A percentile compares a stretch with the other conserved stretches of the same genome.
phyloP scores from a whole-genome alignment of 2,888 invertebrate genomes.

The Orchesella flavescens region DNA sequence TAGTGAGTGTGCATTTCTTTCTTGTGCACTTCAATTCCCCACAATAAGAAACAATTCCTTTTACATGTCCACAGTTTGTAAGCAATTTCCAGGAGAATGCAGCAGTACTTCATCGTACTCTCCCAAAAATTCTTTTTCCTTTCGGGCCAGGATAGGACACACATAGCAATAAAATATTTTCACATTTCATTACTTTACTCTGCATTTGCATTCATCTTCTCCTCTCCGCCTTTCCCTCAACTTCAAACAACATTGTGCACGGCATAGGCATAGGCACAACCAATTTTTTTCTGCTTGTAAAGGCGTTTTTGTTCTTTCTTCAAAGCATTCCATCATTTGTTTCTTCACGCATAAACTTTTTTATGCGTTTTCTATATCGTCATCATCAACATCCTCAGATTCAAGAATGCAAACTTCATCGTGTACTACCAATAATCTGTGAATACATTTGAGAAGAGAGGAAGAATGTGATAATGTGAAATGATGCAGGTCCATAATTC shows the following conservation, averaged over 20 bases:
- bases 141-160: background rate
- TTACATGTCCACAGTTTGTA: too few relatives aligned
- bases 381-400: background rate
- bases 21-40: too few relatives aligned
- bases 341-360: conserved; percentile 42
- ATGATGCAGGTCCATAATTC: conserved; percentile 47
- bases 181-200: background rate
- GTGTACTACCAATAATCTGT: too few relatives aligned
- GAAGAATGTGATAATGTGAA: conserved; percentile 13
- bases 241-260: background rate
- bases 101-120: too few relatives aligned
- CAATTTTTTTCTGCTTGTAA: too few relatives aligned
- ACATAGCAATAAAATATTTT: conserved; percentile 25
- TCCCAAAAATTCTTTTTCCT: too few relatives aligned
- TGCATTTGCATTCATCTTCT: too few relatives aligned
- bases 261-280: too few relatives aligned
- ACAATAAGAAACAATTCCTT: too few relatives aligned
- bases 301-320: background rate
- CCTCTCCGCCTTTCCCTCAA: conserved; percentile 16
- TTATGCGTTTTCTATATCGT: conserved; percentile 42
- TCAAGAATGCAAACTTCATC: background rate
- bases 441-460: background rate
- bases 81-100: too few relatives aligned
- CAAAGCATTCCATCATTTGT: conserved; percentile 41
- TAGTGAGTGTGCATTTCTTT: too few relatives aligned